Percentiles rank a stretch among this genome's conserved stretches.
phyloP scores from a whole-genome alignment of 2,113 vertebrate genomes.

The Melanotaenia duboulayi region DNA sequence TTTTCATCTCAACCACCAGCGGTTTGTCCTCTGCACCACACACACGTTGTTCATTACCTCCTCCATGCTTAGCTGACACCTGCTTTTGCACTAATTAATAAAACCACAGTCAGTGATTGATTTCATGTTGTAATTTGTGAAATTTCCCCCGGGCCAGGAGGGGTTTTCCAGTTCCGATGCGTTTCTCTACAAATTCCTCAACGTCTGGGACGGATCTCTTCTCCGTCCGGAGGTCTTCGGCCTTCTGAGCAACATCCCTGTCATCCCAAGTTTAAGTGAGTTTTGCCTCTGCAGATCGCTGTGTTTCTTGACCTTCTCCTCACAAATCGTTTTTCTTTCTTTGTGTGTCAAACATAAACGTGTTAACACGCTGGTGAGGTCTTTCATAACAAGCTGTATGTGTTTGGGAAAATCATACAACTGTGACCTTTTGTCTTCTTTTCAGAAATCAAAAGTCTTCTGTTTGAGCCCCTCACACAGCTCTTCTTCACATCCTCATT shows the following conservation, averaged over 20 bases:
- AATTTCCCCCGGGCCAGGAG: conserved; percentile 83
- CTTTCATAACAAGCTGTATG: not conserved
- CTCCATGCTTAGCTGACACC: not conserved
- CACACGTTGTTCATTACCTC: not conserved
- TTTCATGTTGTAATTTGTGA: not conserved
- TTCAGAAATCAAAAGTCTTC: conserved; percentile 85
- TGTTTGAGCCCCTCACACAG: conserved; percentile 88
- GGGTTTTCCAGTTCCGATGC: conserved; percentile 89
- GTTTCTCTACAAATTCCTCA: conserved; percentile 91
- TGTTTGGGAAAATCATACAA: not conserved
- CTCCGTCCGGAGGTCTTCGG: conserved; percentile 86
- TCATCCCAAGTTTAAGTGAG: conserved; percentile 86
- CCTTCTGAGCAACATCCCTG: conserved; percentile 89
- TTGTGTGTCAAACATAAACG: not conserved
- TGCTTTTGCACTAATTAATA: not conserved
- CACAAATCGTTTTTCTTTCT: not conserved
- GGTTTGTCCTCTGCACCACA: not conserved
- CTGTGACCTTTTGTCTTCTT: conserved; percentile 32
- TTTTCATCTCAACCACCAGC: not conserved
- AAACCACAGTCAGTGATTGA: conserved; percentile 4
- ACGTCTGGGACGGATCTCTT: conserved; percentile 89
- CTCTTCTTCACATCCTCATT: conserved; percentile 92
- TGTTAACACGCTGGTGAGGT: too few relatives aligned
- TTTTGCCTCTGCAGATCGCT: conserved; percentile 16
- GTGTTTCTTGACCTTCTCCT: not conserved